A percentile compares a stretch with the other conserved stretches of the same genome.
Conservation (phyloP, 2,888 invertebrate genomes). For the Noctua fimbriata region DNA sequence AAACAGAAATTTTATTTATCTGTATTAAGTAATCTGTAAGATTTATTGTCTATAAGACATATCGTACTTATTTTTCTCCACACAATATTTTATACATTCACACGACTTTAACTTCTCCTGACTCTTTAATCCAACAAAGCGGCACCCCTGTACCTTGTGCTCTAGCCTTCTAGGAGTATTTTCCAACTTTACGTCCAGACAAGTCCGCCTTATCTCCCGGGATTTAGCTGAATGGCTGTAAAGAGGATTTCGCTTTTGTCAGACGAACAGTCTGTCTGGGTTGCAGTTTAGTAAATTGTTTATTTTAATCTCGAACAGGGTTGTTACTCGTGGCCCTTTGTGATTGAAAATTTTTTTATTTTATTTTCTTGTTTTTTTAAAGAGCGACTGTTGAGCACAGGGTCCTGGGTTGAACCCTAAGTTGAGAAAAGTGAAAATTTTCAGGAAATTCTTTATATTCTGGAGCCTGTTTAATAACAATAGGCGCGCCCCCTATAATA, state of each 20-base stretch:
- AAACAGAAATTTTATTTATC: no score
- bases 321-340: neutral
- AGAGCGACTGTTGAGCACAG: neutral
- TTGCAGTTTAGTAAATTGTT: slow-evolving; percentile 12
- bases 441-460: neutral
- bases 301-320: slow-evolving; percentile 10
- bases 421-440: neutral
- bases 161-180: slow-evolving; percentile 2
- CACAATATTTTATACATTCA: neutral
- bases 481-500: neutral
- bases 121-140: slow-evolving; percentile 37
- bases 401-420: no score
- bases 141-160: slow-evolving; percentile 9
- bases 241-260: slow-evolving; percentile 28
- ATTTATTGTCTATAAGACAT: neutral
- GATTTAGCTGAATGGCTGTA: slow-evolving; percentile 32
- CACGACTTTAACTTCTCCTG: neutral
- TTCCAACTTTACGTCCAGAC: slow-evolving; percentile 29
- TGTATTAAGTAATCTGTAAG: no score
- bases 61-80: neutral
- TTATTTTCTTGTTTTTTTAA: neutral
- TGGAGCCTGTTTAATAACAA: neutral
- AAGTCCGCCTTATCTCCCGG: slow-evolving; percentile 31
- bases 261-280: neutral
- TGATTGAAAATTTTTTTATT: neutral